Evolutionary conservation across 2,888 invertebrate species (phyloP).

Genomic region (Silvanus unidentatus): DNA sequence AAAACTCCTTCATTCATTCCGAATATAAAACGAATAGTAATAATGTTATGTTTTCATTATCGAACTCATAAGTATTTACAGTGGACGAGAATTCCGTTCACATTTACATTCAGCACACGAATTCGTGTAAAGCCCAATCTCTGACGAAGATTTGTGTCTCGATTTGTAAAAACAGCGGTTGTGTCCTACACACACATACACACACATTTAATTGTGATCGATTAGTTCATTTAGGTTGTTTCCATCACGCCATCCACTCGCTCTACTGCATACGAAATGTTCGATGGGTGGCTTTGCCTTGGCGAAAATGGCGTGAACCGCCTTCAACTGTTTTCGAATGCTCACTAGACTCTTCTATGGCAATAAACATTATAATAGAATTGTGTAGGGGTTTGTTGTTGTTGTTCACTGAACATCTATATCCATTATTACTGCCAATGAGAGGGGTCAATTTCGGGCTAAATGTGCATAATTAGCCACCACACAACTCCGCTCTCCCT

Average conservation of each 20-base stretch:
- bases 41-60: too few species aligned
- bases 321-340: background rate
- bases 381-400: conserved; percentile 12
- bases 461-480: conserved; percentile 19
- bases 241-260: conserved; percentile 20
- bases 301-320: background rate
- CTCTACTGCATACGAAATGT: conserved; percentile 18
- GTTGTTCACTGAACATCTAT: conserved; percentile 12
- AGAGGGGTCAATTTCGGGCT: conserved; percentile 16
- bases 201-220: conserved; percentile 30
- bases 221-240: conserved; percentile 28
- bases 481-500: conserved; percentile 7
- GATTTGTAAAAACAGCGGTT: conserved; percentile 26
- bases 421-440: conserved; percentile 18
- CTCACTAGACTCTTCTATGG: conserved; percentile 12
- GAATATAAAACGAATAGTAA: too few species aligned
- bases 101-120: conserved; percentile 21
- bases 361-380: conserved; percentile 17
- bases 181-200: conserved; percentile 22
- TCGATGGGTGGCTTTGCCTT: conserved; percentile 11
- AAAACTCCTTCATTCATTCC: too few species aligned
- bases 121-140: conserved; percentile 18
- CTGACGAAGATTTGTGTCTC: conserved; percentile 27
- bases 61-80: too few species aligned
- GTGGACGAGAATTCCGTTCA: background rate